A percentile compares a stretch with the other conserved stretches of the same genome.
These are phyloP conservation scores for Aelia acuminata DNA, from an alignment of 2,888 invertebrate genomes.

Conservation along the genomic window DNA sequence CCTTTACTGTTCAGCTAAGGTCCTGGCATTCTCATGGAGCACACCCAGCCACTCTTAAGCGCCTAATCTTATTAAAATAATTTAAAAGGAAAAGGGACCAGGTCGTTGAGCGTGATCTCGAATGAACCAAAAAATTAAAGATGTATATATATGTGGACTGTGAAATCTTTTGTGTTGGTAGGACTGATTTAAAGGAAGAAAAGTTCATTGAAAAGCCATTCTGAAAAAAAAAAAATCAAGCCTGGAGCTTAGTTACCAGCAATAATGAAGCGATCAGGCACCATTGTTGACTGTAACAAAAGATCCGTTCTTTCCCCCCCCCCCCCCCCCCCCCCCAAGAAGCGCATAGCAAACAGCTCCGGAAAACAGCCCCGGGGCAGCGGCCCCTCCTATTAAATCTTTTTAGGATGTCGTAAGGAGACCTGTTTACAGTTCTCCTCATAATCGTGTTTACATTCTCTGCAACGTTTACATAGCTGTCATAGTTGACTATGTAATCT, in stretches of 20 bases:
- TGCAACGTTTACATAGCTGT: neutral
- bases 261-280: neutral
- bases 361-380: neutral
- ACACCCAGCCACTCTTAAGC: too few relatives aligned
- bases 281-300: conserved; percentile 27
- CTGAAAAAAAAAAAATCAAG: neutral
- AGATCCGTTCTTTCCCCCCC: neutral
- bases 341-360: neutral
- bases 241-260: conserved; percentile 3
- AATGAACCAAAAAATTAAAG: too few relatives aligned
- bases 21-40: too few relatives aligned
- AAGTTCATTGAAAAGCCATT: neutral
- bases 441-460: neutral
- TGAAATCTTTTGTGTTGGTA: too few relatives aligned
- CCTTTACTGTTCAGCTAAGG: too few relatives aligned
- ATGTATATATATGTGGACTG: too few relatives aligned
- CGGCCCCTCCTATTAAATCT: neutral
- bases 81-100: too few relatives aligned
- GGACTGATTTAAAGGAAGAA: neutral
- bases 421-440: too few relatives aligned
- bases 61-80: too few relatives aligned
- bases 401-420: neutral
- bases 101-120: too few relatives aligned
- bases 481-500: neutral
- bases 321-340: neutral